Evolutionary conservation across 2,113 vertebrate genomes (phyloP).

Genomic region (Theristicus caerulescens): DNA sequence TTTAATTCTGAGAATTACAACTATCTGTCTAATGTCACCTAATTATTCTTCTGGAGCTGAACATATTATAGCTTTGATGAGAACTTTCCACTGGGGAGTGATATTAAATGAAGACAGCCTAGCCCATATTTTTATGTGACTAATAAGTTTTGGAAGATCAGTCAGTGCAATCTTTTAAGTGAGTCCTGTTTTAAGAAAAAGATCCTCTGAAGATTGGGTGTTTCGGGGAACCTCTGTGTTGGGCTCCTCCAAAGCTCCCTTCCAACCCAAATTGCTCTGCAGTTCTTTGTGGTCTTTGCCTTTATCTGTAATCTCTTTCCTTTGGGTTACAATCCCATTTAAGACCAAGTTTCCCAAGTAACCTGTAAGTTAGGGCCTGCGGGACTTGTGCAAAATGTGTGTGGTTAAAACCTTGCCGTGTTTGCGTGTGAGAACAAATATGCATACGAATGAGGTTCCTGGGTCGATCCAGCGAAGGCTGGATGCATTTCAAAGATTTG

Average conservation of each 20-base stretch:
- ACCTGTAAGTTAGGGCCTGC: background rate
- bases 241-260: background rate
- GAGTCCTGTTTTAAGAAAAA: background rate
- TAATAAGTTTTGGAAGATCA: background rate
- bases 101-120: background rate
- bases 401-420: background rate
- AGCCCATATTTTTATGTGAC: background rate
- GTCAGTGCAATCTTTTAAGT: background rate
- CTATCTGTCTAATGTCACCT: background rate
- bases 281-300: background rate
- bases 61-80: background rate
- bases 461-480: background rate
- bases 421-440: constrained; percentile 25
- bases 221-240: background rate
- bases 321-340: background rate
- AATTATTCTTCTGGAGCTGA: constrained; percentile 34
- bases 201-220: background rate
- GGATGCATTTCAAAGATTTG: background rate
- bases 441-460: constrained; percentile 20
- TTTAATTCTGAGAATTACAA: background rate
- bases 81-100: background rate
- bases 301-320: background rate
- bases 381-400: background rate
- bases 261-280: background rate
- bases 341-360: background rate